Percentiles rank a stretch among this genome's conserved stretches.
Evolutionary conservation across 2,888 invertebrate genomes (phyloP).

Genomic region (Cerceris ruficornis): DNA sequence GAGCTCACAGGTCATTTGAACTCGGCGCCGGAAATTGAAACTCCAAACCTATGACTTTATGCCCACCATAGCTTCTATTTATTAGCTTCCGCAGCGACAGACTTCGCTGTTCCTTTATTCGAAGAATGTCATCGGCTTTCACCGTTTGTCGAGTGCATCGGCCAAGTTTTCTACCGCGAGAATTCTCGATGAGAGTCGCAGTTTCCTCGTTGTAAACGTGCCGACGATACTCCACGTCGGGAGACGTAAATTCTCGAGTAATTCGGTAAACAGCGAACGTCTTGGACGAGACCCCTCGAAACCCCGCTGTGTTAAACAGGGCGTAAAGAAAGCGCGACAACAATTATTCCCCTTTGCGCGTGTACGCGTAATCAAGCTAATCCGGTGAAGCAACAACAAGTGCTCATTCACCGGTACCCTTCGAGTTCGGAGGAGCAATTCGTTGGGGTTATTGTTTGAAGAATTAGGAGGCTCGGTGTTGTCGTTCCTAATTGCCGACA

Average conservation of each 20-base stretch:
- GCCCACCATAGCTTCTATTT: too few relatives aligned
- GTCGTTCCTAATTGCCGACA: not conserved
- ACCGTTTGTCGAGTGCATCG: not conserved
- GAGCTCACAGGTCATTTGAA: too few relatives aligned
- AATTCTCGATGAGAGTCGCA: conserved; percentile 10
- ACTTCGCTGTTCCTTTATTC: conserved; percentile 9
- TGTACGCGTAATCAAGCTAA: conserved; percentile 64
- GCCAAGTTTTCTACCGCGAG: conserved; percentile 3
- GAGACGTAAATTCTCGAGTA: conserved; percentile 46
- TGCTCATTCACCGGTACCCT: conserved; percentile 17
- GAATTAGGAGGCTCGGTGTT: not conserved
- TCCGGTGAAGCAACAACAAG: conserved; percentile 60
- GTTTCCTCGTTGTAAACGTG: not conserved
- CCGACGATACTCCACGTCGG: not conserved
- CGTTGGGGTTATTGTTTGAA: conserved; percentile 34
- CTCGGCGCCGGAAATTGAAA: too few relatives aligned
- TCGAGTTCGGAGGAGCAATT: conserved; percentile 20
- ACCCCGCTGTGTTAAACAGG: conserved; percentile 65
- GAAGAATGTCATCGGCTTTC: conserved; percentile 14
- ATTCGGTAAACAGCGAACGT: conserved; percentile 50
- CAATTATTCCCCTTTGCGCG: conserved; percentile 62
- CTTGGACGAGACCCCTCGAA: conserved; percentile 58
- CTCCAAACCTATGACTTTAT: too few relatives aligned
- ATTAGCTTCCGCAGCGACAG: too few relatives aligned
- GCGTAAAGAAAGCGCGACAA: conserved; percentile 66